These are phyloP conservation scores for Orthosia gothica DNA, from an alignment of 2,888 invertebrate genomes.

Conservation along the genomic window DNA sequence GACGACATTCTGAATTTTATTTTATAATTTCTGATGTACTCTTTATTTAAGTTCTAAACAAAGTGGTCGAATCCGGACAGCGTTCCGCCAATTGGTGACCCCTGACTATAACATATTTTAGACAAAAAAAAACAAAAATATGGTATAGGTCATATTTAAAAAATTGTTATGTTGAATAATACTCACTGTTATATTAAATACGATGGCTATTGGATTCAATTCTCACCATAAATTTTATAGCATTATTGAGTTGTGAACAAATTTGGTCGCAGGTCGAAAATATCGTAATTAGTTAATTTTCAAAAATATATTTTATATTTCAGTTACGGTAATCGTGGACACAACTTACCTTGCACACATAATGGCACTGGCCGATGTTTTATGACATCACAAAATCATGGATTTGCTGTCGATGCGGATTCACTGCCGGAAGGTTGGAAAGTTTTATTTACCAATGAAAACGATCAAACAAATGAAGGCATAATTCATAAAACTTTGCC, in stretches of 20 bases:
- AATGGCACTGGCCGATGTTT: conserved; percentile 97
- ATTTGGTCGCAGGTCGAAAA: background rate
- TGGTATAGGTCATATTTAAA: no score
- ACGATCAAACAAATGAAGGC: conserved; percentile 99
- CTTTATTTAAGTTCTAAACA: no score
- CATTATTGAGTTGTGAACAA: no score
- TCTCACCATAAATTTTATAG: background rate
- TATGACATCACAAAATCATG: conserved; percentile 99
- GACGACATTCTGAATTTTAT: no score
- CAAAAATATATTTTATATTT: conserved; percentile 63
- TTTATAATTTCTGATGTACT: no score
- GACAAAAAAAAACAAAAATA: no score
- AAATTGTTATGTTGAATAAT: no score
- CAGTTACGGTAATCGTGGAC: conserved; percentile 99
- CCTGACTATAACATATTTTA: no score
- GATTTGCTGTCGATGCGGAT: conserved; percentile 96
- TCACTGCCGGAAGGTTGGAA: conserved; percentile 96
- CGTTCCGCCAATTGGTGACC: no score
- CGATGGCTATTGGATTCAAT: background rate
- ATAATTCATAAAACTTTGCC: conserved; percentile 96
- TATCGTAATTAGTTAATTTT: background rate
- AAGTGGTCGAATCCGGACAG: no score
- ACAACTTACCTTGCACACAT: conserved; percentile 99
- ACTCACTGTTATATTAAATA: no score
- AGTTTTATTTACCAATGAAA: conserved; percentile 98